These are phyloP conservation scores for Drosophila lowei DNA, from an alignment of 1,140 invertebrate species.

Conservation along the genomic window DNA sequence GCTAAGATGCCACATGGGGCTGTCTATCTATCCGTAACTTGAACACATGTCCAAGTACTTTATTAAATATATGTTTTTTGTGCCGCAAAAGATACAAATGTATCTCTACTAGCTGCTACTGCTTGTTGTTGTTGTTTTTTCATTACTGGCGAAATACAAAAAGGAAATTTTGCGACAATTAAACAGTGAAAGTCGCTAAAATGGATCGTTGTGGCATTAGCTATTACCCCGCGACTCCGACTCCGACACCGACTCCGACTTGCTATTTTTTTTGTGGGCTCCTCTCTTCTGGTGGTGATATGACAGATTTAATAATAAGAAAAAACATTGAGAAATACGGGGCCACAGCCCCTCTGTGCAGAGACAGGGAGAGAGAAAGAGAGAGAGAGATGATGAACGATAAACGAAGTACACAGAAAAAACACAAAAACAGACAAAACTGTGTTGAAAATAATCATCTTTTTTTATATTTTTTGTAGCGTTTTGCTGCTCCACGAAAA, in stretches of 20 bases:
- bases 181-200: conserved; percentile 72
- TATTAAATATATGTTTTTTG: neutral
- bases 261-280: conserved; percentile 24
- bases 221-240: conserved; percentile 37
- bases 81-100: conserved; percentile 30
- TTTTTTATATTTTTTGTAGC: conserved; percentile 4
- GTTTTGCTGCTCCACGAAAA: conserved; percentile 18
- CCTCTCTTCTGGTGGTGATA: conserved; percentile 17
- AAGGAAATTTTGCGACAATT: conserved; percentile 70
- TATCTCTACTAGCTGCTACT: no score
- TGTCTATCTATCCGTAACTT: neutral
- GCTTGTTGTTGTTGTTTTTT: conserved; percentile 11
- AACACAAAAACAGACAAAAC: conserved; percentile 14
- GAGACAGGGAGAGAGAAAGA: conserved; percentile 7
- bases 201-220: conserved; percentile 58
- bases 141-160: conserved; percentile 34
- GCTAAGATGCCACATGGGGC: no score
- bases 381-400: conserved; percentile 13
- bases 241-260: conserved; percentile 24
- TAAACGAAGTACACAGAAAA: no score
- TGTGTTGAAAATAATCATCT: conserved; percentile 37
- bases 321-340: conserved; percentile 6
- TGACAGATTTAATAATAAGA: conserved; percentile 48
- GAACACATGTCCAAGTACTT: conserved; percentile 22
- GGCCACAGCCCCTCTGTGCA: neutral